Evolutionary conservation across 2,888 invertebrate genomes (phyloP).

Genomic region (Pristionchus fissidentatus): DNA sequence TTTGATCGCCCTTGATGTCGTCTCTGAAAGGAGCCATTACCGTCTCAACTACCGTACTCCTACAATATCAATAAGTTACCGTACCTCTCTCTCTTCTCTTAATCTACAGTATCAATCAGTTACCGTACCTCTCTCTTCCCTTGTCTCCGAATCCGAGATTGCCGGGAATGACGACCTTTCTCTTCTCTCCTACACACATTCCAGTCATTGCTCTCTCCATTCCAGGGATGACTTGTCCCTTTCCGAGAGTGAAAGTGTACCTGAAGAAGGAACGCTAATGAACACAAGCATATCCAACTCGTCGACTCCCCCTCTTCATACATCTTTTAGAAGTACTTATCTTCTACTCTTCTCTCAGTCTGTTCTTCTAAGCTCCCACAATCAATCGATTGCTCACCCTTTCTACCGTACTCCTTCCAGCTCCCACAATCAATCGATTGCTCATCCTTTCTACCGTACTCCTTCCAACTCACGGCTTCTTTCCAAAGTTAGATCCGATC

Average conservation of each 20-base stretch:
- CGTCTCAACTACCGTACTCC: background rate
- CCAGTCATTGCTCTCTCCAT: conserved; percentile 74
- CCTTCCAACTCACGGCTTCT: conserved; percentile 69
- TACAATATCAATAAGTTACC: background rate
- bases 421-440: background rate
- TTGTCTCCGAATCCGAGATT: conserved; percentile 71
- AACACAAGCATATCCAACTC: background rate
- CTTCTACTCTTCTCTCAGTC: background rate
- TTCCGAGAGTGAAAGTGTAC: conserved; percentile 74
- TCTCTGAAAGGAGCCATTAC: conserved; percentile 56
- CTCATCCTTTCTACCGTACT: background rate
- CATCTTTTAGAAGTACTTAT: background rate
- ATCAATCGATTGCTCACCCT: too few relatives aligned
- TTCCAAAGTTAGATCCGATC: conserved; percentile 74
- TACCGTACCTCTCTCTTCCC: conserved; percentile 56
- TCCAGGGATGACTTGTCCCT: conserved; percentile 72
- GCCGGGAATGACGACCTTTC: conserved; percentile 74
- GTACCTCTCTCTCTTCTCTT: conserved; percentile 56
- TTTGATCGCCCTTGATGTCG: conserved; percentile 69
- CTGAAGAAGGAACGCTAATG: conserved; percentile 53
- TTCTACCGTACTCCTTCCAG: background rate
- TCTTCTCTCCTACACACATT: conserved; percentile 75
- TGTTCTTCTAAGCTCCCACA: background rate
- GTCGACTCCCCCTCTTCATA: background rate
- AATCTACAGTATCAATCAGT: too few relatives aligned